Conservation (phyloP, 1,140 invertebrate genomes). For the Drosophila simulans region DNA sequence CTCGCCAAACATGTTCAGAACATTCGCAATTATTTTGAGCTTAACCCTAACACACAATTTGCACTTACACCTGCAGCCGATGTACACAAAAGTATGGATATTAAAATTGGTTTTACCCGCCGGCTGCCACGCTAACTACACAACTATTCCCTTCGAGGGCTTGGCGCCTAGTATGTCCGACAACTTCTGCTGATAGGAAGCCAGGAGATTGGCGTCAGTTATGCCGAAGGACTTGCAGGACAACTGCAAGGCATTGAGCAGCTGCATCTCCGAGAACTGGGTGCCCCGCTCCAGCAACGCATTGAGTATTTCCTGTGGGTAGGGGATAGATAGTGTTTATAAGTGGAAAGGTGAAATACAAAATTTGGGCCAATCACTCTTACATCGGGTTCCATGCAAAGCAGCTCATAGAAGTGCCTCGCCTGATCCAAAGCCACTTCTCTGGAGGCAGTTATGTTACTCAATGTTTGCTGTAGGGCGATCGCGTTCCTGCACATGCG, state of each 20-base stretch:
- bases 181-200: slow-evolving; percentile 85
- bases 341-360: neutral
- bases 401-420: slow-evolving; percentile 94
- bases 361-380: neutral
- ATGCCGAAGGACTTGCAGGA: slow-evolving; percentile 85
- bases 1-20: slow-evolving; percentile 67
- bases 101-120: slow-evolving; percentile 35
- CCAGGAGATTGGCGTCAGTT: slow-evolving; percentile 84
- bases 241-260: slow-evolving; percentile 93
- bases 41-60: slow-evolving; percentile 59
- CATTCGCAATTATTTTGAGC: slow-evolving; percentile 60
- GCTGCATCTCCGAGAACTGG: slow-evolving; percentile 93
- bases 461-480: slow-evolving; percentile 93
- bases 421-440: slow-evolving; percentile 95
- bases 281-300: slow-evolving; percentile 92
- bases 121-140: slow-evolving; percentile 49
- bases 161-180: slow-evolving; percentile 86
- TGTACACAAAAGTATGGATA: slow-evolving; percentile 33
- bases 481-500: slow-evolving; percentile 95
- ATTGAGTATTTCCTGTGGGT: slow-evolving; percentile 92
- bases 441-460: slow-evolving; percentile 92
- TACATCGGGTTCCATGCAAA: slow-evolving; percentile 92
- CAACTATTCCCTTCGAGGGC: slow-evolving; percentile 78
- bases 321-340: neutral
- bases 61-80: slow-evolving; percentile 52